Evolutionary conservation across 1,140 invertebrate species (phyloP).

Genomic region (Saccostrea glomerata): DNA sequence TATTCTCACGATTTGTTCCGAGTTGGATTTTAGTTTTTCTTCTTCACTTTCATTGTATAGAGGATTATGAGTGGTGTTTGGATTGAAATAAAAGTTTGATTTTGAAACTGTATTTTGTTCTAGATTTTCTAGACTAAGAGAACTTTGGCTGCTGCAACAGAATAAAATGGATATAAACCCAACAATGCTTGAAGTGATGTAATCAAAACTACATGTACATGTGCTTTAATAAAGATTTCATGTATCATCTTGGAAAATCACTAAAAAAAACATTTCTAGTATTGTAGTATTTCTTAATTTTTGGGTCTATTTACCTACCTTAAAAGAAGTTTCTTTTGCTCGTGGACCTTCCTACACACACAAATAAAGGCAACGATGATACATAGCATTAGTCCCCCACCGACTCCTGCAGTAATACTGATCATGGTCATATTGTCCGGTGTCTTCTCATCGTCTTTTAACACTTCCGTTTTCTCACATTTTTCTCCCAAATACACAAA

Average conservation of each 20-base stretch:
- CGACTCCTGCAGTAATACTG: background rate
- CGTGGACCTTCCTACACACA: conserved; percentile 5
- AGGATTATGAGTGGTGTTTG: background rate
- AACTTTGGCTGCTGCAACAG: background rate
- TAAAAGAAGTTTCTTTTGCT: background rate
- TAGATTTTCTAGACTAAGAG: background rate
- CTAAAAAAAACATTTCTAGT: too few species aligned
- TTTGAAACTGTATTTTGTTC: background rate
- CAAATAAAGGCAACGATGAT: background rate
- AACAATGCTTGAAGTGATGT: background rate
- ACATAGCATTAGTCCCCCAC: background rate
- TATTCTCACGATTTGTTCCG: background rate
- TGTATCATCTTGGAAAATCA: too few species aligned
- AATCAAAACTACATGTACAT: background rate
- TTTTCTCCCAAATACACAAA: background rate
- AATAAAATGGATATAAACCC: background rate
- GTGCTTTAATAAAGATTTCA: background rate
- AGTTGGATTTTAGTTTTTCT: background rate
- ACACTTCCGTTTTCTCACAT: background rate
- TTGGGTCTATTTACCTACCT: background rate
- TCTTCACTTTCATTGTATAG: background rate
- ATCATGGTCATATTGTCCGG: background rate
- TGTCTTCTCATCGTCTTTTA: background rate
- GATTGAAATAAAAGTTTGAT: background rate
- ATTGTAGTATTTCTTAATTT: too few species aligned